Conservation (phyloP, 2,113 vertebrate genomes). For the Lophochroa leadbeateri region DNA sequence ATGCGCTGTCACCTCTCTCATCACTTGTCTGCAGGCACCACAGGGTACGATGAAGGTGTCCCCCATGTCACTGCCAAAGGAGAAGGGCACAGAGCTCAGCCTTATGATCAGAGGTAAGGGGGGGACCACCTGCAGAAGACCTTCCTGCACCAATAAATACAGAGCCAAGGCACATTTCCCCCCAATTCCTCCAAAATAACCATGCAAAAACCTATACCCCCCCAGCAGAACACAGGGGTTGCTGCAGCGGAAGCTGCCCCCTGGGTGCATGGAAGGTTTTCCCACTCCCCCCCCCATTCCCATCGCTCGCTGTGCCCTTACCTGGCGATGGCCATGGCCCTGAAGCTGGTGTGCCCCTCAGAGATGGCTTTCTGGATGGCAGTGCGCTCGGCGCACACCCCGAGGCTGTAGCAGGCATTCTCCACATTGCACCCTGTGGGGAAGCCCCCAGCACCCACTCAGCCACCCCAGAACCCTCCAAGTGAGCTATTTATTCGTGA, state of each 20-base stretch:
- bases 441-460: fast-evolving
- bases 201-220: neutral
- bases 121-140: neutral
- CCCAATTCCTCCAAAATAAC: neutral
- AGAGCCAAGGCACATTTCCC: neutral
- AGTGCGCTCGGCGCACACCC: slow-evolving; percentile 84
- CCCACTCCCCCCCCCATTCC: fast-evolving
- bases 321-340: slow-evolving; percentile 89
- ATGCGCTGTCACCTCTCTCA: slow-evolving; percentile 84
- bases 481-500: neutral
- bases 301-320: neutral
- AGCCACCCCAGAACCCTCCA: neutral
- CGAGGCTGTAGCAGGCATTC: slow-evolving; percentile 84
- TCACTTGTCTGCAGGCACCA: slow-evolving; percentile 92
- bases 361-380: slow-evolving; percentile 90
- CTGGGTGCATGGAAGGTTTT: neutral
- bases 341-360: slow-evolving; percentile 84
- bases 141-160: neutral
- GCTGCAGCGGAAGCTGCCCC: neutral
- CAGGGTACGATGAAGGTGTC: slow-evolving; percentile 87
- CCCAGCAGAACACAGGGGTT: fast-evolving
- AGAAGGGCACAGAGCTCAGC: slow-evolving; percentile 34
- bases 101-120: too few relatives aligned
- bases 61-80: slow-evolving; percentile 78
- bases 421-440: slow-evolving; percentile 91